phyloP scores from a whole-genome alignment of 2,113 vertebrate species.

The Saimiri boliviensis region DNA sequence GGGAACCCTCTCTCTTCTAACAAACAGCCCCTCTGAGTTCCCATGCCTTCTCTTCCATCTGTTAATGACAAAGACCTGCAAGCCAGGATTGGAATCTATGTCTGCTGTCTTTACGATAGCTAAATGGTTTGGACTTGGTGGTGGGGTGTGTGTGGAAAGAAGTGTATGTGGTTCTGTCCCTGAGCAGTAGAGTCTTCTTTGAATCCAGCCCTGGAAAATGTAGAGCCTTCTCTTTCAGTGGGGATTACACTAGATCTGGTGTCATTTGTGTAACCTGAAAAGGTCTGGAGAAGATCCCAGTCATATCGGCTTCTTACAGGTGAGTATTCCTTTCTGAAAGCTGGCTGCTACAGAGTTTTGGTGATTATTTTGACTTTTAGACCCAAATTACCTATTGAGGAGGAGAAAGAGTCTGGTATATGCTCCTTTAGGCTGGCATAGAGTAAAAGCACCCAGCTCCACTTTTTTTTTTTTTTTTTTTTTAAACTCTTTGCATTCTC shows the following conservation, averaged over 20 bases:
- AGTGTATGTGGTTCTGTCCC: background rate
- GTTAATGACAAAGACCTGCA: background rate
- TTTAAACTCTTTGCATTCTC: background rate
- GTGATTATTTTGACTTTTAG: background rate
- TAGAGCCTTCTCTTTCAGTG: background rate
- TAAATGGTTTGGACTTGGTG: background rate
- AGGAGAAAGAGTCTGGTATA: background rate
- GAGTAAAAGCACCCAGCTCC: background rate
- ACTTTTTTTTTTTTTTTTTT: too few species aligned
- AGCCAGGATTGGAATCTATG: background rate
- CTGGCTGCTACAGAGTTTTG: background rate
- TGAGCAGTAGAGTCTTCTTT: background rate
- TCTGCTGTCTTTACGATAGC: background rate
- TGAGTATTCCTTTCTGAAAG: background rate
- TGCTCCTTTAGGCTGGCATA: background rate
- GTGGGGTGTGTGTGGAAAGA: background rate
- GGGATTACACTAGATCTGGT: background rate
- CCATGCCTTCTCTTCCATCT: background rate
- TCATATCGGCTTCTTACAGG: background rate
- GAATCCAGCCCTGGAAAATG: background rate
- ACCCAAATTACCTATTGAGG: background rate
- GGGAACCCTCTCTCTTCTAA: background rate
- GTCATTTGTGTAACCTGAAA: background rate
- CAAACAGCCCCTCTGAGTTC: background rate
- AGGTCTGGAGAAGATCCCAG: background rate